These are phyloP conservation scores for pig (Sus scrofa) DNA, from an alignment of 2,113 vertebrate genomes.

Conservation along the genomic window DNA sequence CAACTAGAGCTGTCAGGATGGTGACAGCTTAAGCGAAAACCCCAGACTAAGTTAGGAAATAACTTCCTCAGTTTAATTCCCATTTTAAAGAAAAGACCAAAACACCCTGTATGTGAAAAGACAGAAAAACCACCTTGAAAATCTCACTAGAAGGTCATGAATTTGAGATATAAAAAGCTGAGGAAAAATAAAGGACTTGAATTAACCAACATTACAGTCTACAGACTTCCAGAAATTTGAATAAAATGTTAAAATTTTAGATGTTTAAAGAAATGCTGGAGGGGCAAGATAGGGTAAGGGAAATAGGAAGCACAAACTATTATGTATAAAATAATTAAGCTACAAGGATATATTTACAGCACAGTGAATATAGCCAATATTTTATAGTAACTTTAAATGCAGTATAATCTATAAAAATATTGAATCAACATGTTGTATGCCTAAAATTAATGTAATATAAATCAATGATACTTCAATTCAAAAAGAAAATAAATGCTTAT, in stretches of 20 bases:
- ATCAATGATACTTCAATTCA: not conserved
- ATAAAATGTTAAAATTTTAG: not conserved
- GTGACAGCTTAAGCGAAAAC: conserved; percentile 15
- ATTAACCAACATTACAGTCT: not conserved
- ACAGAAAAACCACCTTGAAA: not conserved
- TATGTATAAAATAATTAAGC: too few species aligned
- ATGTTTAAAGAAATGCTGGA: not conserved
- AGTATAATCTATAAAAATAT: too few species aligned
- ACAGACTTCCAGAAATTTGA: conserved; percentile 1
- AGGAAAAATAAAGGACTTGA: conserved; percentile 18
- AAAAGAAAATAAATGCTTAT: conserved; percentile 11
- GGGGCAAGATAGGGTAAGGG: too few species aligned
- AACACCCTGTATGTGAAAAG: not conserved
- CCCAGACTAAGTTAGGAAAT: not conserved
- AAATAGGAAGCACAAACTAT: too few species aligned
- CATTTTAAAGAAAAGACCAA: conserved; percentile 29
- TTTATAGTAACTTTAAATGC: too few species aligned
- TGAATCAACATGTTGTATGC: not conserved
- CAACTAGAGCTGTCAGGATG: not conserved
- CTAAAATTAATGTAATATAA: not conserved
- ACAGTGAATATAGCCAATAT: too few species aligned
- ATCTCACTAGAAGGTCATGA: conserved; percentile 25
- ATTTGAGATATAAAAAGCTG: conserved; percentile 6
- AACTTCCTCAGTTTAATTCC: not conserved
- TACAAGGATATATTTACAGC: too few species aligned